A percentile compares a stretch with the other conserved stretches of the same genome.
phyloP scores from a whole-genome alignment of 53 echinoderm and acorn worm genomes.

The Temnopleurus reevesii region DNA sequence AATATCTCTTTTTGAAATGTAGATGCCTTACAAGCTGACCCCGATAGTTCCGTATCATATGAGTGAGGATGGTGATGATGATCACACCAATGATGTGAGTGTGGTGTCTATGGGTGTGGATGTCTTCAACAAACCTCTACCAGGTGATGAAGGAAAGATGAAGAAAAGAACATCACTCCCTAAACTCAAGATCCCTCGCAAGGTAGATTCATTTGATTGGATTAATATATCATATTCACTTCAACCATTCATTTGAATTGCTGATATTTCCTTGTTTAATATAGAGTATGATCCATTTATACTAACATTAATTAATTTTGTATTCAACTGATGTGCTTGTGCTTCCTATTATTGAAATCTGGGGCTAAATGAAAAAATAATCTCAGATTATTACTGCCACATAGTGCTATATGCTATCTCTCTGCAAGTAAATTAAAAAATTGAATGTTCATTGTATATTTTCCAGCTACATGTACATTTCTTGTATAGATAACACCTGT shows the following conservation, averaged over 20 bases:
- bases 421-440: no score
- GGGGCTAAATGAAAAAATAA: no score
- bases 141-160: background rate
- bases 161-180: background rate
- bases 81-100: background rate
- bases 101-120: background rate
- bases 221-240: background rate
- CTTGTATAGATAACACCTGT: no score
- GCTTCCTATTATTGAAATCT: no score
- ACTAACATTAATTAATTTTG: no score
- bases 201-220: background rate
- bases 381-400: no score
- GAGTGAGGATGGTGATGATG: background rate
- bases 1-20: no score
- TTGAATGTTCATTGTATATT: no score
- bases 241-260: background rate
- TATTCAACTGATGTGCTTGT: no score
- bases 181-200: background rate
- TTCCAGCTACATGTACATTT: no score
- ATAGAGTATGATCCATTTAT: background rate
- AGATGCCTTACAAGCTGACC: background rate
- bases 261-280: background rate
- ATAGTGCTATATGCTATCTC: no score
- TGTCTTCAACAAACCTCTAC: slow-evolving; percentile 18
- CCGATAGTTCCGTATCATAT: background rate